Percentiles rank a stretch among this genome's conserved stretches.
These are phyloP conservation scores for Zeus faber DNA, from an alignment of 2,113 vertebrate genomes.

Conservation along the genomic window DNA sequence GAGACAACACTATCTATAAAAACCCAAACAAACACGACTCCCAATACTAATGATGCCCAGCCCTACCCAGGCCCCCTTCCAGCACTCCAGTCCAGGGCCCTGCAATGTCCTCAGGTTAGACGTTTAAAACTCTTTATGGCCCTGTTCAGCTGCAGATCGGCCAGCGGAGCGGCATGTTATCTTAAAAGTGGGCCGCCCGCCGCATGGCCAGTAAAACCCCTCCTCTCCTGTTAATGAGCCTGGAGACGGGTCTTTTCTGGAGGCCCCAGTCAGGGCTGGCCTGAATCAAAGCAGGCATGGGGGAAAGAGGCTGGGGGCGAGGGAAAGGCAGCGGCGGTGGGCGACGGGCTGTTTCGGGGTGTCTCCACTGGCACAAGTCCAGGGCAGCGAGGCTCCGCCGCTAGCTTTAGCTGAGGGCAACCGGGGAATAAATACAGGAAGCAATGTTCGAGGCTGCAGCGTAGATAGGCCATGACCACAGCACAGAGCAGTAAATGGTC, in stretches of 20 bases:
- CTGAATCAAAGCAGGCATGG: conserved; percentile 60
- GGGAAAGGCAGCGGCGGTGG: conserved; percentile 36
- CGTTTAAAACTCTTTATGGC: conserved; percentile 22
- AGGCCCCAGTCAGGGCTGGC: conserved; percentile 47
- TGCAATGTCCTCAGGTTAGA: conserved; percentile 27
- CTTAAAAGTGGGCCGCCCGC: conserved; percentile 53
- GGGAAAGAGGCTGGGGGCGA: conserved; percentile 32
- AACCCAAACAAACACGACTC: too few relatives aligned
- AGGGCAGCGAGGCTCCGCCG: conserved; percentile 8
- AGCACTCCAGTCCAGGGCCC: conserved; percentile 2
- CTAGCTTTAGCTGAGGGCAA: not conserved
- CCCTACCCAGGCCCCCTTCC: conserved; percentile 3
- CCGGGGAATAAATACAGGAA: too few relatives aligned
- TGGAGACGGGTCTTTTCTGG: conserved; percentile 34
- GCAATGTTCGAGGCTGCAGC: too few relatives aligned
- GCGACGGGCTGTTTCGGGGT: conserved; percentile 18
- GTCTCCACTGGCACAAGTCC: conserved; percentile 47
- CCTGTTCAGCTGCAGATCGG: conserved; percentile 29
- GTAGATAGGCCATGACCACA: too few relatives aligned
- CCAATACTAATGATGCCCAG: not conserved
- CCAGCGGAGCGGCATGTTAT: conserved; percentile 29
- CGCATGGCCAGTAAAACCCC: conserved; percentile 60
- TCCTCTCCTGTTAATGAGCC: conserved; percentile 63
- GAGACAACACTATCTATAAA: too few relatives aligned
- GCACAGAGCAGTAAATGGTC: too few relatives aligned